A percentile compares a stretch with the other conserved stretches of the same genome.
Evolutionary conservation across 2,888 invertebrate genomes (phyloP).

Genomic region (Cremastinae sp.): DNA sequence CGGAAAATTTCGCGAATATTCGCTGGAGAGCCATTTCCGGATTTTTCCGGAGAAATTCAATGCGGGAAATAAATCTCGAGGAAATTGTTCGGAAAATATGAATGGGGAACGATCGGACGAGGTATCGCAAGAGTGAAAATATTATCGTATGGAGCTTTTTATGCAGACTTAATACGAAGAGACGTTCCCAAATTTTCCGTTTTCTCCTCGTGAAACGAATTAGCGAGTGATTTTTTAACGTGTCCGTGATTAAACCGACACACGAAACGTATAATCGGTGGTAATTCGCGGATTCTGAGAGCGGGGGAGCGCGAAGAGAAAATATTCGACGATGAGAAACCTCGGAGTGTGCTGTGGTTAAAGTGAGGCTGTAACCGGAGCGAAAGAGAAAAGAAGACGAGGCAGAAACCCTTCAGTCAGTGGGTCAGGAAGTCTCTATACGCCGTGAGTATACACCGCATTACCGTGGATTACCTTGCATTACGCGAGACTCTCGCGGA

Average conservation of each 20-base stretch:
- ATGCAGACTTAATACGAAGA: too few species aligned
- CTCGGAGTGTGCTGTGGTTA: slow-evolving; percentile 44
- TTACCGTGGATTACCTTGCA: slow-evolving; percentile 59
- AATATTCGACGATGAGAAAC: slow-evolving; percentile 32
- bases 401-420: slow-evolving; percentile 43
- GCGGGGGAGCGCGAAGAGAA: slow-evolving; percentile 4
- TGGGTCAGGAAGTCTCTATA: slow-evolving; percentile 60
- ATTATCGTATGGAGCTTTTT: too few species aligned
- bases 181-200: background rate
- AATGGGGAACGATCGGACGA: too few species aligned
- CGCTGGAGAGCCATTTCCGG: too few species aligned
- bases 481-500: slow-evolving; percentile 47
- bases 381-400: slow-evolving; percentile 19
- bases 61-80: too few species aligned
- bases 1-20: too few species aligned
- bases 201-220: slow-evolving; percentile 3
- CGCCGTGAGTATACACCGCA: slow-evolving; percentile 57
- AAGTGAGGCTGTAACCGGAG: slow-evolving; percentile 33
- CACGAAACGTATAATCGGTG: slow-evolving; percentile 18
- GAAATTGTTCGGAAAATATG: too few species aligned
- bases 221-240: slow-evolving; percentile 9
- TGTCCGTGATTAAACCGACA: background rate
- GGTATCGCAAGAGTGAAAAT: too few species aligned
- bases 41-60: too few species aligned
- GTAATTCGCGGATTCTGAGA: slow-evolving; percentile 24